These are phyloP conservation scores for Clusia tigrina DNA, from an alignment of 2,888 invertebrate genomes.

Conservation along the genomic window DNA sequence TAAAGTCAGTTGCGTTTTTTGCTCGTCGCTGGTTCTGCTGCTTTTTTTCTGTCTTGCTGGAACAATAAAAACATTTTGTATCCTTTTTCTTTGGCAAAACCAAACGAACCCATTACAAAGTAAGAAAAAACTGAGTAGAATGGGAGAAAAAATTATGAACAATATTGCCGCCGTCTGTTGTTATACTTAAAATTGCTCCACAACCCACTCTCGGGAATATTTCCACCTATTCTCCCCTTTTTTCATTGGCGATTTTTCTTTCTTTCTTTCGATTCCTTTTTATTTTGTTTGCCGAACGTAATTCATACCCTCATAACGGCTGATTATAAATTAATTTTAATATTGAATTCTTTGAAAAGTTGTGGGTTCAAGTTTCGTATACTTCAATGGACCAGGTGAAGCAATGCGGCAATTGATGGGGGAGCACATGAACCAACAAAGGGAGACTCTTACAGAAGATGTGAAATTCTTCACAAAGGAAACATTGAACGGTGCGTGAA, in stretches of 20 bases:
- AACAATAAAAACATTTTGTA: background rate
- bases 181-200: conserved; percentile 1
- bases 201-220: no score
- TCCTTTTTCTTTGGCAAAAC: background rate
- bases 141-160: background rate
- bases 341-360: conserved; percentile 26
- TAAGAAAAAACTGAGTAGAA: background rate
- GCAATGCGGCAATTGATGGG: no score
- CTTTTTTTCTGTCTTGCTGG: background rate
- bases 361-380: no score
- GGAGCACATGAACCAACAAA: no score
- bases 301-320: conserved; percentile 1
- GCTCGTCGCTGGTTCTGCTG: background rate
- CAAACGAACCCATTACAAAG: no score
- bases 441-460: no score
- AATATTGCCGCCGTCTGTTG: background rate
- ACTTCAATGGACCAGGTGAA: no score
- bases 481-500: no score
- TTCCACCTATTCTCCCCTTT: background rate
- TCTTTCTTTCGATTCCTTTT: background rate
- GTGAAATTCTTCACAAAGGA: no score
- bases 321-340: conserved; percentile 27
- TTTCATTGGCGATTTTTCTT: background rate
- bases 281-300: background rate
- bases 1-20: conserved; percentile 2